These are phyloP conservation scores for Danio choprae DNA, from an alignment of 2,797 vertebrate genomes.

Conservation along the genomic window DNA sequence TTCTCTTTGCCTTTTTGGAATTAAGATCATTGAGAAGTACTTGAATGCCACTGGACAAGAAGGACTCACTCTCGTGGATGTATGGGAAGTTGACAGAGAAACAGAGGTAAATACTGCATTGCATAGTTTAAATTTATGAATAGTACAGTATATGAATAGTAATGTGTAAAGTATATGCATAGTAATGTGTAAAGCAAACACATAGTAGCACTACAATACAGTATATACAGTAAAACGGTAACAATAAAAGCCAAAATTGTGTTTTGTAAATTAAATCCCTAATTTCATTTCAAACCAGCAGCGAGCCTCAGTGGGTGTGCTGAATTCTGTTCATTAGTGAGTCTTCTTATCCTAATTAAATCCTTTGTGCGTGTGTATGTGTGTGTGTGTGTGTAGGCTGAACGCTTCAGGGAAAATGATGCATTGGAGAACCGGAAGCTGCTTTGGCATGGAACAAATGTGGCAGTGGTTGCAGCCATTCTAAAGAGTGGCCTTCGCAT, in stretches of 20 bases:
- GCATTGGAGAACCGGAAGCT: conserved; percentile 84
- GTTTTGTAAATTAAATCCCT: background rate
- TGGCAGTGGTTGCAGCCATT: conserved; percentile 90
- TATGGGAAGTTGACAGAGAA: conserved; percentile 86
- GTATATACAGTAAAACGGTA: too few species aligned
- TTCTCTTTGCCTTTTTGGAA: background rate
- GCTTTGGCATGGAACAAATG: conserved; percentile 92
- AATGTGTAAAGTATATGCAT: too few species aligned
- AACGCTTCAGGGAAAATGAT: conserved; percentile 77
- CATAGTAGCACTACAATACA: too few species aligned
- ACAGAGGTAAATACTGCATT: conserved; percentile 78
- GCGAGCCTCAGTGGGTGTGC: conserved; percentile 5
- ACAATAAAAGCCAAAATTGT: too few species aligned
- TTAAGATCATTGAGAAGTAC: conserved; percentile 86
- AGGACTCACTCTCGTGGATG: conserved; percentile 72
- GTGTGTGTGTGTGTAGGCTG: conserved; percentile 70
- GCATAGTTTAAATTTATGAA: background rate
- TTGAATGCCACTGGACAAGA: conserved; percentile 71
- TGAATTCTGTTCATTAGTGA: conserved; percentile 28
- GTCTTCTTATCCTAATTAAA: conserved; percentile 28
- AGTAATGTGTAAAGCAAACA: too few species aligned
- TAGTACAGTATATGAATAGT: too few species aligned
- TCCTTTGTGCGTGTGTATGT: conserved; percentile 16
- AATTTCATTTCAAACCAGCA: background rate
- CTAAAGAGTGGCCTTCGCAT: conserved; percentile 91